Percentiles rank a stretch among this genome's conserved stretches.
Evolutionary conservation across 2,797 vertebrate species (phyloP).

Genomic region (Rhyacichthys aspro): DNA sequence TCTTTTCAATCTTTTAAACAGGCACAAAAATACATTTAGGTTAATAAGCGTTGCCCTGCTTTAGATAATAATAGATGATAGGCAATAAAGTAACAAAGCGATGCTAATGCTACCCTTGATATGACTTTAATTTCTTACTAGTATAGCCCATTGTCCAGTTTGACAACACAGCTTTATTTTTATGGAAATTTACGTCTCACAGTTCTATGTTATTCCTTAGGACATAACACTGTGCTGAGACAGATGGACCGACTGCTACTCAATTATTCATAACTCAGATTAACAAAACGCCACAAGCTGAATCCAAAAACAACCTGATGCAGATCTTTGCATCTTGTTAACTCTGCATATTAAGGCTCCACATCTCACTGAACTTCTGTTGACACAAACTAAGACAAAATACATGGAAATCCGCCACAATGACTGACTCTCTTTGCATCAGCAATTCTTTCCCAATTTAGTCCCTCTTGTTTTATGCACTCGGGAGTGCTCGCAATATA

Average conservation of each 20-base stretch:
- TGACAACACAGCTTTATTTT: too few relatives aligned
- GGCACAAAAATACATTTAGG: too few relatives aligned
- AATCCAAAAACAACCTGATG: neutral
- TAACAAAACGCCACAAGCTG: neutral
- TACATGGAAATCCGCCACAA: slow-evolving; percentile 4
- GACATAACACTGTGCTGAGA: neutral
- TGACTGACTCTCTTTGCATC: slow-evolving; percentile 38
- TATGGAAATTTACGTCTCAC: too few relatives aligned
- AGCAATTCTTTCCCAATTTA: slow-evolving; percentile 23
- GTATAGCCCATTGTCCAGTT: too few relatives aligned
- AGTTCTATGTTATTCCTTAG: slow-evolving; percentile 9
- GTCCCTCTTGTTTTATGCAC: slow-evolving; percentile 26
- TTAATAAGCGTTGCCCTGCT: too few relatives aligned
- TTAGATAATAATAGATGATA: too few relatives aligned
- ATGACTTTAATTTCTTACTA: too few relatives aligned
- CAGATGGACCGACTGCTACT: slow-evolving; percentile 12
- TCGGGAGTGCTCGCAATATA: slow-evolving; percentile 24
- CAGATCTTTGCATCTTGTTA: neutral
- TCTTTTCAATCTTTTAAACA: too few relatives aligned
- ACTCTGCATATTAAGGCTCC: neutral
- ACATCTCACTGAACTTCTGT: neutral
- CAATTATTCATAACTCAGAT: slow-evolving; percentile 6
- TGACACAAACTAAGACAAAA: neutral
- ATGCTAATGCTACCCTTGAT: too few relatives aligned
- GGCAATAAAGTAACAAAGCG: too few relatives aligned